Base-by-base conservation (phyloP, 2,888 invertebrate species). In the Volucella bombylans region DNA sequence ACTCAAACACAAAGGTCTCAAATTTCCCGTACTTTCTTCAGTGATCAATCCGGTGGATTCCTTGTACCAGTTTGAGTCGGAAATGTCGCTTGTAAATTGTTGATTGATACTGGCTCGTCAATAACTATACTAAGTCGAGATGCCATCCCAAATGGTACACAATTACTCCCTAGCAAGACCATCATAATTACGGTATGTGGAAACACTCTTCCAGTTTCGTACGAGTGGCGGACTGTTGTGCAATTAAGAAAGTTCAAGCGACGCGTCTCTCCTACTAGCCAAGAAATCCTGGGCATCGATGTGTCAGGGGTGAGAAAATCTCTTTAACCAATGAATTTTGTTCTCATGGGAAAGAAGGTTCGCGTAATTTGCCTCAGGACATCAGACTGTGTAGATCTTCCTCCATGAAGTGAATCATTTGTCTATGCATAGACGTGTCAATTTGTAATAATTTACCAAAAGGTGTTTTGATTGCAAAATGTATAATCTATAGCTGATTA, bases 341-440 rank as follows among this genome's bases (percentile, higher is more conserved):
- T 38, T 14, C 39, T 61, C 18, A 2, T 23, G 18, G 18, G 18
- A 23, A 2, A 23, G 18, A 3, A 18, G n/a, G 12, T 65, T 50
- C 23, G 52, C 6, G 43, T 67, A 6, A 43, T 54, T 4, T 67
- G 11, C 4, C 54, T 67, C 54, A 43, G 41, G n/a, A 67, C 50
- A 18, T 52, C 18, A 4, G n/a, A 65, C 4, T 52, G 14, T 43
- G 43, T 67, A 18, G 52, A 67, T 43, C 65, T 67, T 43, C 43
- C 65, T 52, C 68, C 68, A 9, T 45, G 38, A 23, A 67, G 54
- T 67, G 67, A 67, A 54, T 67, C 31, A 67, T 54, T 67, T 23
- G n/a, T 67, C 12, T 54, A 38, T 45, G 55, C 67, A 55, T 6
- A 45, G 38, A 45, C 67, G 4, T 67, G 55, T 54, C 39, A 52